Percentiles rank a stretch among this genome's conserved stretches.
Evolutionary conservation across 2,888 invertebrate genomes (phyloP).

Genomic region (Oscheius sp.): DNA sequence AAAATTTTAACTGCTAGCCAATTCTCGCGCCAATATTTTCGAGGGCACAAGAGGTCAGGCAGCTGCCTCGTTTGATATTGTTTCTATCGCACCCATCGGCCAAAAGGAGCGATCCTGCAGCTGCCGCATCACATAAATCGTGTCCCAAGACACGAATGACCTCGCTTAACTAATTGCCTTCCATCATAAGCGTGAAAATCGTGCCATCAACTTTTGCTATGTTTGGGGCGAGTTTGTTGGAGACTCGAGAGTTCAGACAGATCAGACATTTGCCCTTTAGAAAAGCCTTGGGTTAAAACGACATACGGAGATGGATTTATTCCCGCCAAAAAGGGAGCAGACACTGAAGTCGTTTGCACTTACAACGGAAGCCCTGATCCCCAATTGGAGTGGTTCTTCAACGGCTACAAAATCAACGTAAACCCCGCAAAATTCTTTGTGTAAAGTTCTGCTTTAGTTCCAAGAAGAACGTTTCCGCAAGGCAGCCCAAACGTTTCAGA

Average conservation of each 20-base stretch:
- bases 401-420: constrained; percentile 61
- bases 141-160: constrained; percentile 30
- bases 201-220: neutral
- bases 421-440: neutral
- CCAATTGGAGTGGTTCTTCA: constrained; percentile 61
- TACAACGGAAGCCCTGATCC: constrained; percentile 63
- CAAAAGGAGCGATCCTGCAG: constrained; percentile 28
- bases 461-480: constrained; percentile 44
- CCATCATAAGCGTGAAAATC: constrained; percentile 26
- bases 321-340: constrained; percentile 46
- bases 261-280: constrained; percentile 39
- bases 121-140: constrained; percentile 31
- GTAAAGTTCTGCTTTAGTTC: constrained; percentile 35
- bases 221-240: neutral
- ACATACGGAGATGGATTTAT: constrained; percentile 50
- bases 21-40: constrained; percentile 2
- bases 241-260: neutral
- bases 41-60: neutral
- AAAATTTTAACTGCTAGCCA: neutral
- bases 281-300: constrained; percentile 56
- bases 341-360: constrained; percentile 55
- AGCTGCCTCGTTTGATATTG: constrained; percentile 28
- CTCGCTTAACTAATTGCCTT: constrained; percentile 29
- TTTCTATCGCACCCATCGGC: constrained; percentile 11
- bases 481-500: constrained; percentile 40